phyloP scores from a whole-genome alignment of 2,888 invertebrate genomes.

The Cosmorhoe ocellata region DNA sequence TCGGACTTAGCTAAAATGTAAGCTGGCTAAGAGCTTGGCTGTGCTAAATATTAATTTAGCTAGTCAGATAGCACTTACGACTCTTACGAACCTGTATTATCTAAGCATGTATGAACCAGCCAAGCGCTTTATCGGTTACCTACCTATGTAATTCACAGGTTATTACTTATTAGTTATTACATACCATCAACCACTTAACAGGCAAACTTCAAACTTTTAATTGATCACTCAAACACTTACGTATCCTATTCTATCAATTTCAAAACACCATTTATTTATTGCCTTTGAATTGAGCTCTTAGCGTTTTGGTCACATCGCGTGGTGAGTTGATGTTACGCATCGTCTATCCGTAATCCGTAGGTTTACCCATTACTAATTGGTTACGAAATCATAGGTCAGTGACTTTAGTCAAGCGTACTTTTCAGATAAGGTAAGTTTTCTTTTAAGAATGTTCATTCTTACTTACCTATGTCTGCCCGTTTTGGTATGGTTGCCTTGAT shows the following conservation, averaged over 20 bases:
- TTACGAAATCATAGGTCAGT: constrained; percentile 33
- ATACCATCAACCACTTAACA: constrained; percentile 3
- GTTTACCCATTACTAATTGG: constrained; percentile 35
- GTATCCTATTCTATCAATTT: constrained; percentile 7
- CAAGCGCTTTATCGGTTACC: too few species aligned
- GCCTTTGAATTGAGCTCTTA: constrained; percentile 9
- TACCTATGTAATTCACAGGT: too few species aligned
- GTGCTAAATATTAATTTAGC: too few species aligned
- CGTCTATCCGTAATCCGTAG: constrained; percentile 27
- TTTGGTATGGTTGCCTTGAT: too few species aligned
- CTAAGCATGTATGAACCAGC: too few species aligned
- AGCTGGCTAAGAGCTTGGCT: too few species aligned
- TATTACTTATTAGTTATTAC: neutral
- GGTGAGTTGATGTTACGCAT: constrained; percentile 33
- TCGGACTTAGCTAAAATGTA: too few species aligned
- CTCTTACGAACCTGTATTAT: too few species aligned
- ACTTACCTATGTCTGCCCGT: too few species aligned
- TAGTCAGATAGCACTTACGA: too few species aligned
- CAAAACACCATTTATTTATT: constrained; percentile 4
- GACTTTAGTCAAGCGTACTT: constrained; percentile 18
- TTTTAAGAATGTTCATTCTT: too few species aligned
- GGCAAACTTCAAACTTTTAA: constrained; percentile 4
- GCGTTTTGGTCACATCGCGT: constrained; percentile 31
- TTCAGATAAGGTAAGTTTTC: neutral
- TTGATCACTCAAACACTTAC: constrained; percentile 17